Evolutionary conservation across 1,140 invertebrate genomes (phyloP).

Genomic region (Solen grandis): DNA sequence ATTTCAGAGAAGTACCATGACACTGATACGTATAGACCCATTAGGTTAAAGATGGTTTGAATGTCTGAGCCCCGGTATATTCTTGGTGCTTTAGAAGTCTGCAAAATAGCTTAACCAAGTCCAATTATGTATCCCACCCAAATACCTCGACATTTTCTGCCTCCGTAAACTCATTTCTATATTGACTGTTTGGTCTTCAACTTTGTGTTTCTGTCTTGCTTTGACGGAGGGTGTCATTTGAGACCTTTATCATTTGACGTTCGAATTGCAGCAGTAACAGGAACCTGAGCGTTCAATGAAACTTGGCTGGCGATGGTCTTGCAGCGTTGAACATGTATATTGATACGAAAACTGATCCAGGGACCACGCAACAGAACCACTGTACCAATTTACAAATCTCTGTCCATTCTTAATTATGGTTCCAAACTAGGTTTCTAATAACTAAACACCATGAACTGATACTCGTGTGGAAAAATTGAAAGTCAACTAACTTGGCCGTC

Average conservation of each 20-base stretch:
- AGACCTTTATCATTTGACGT: constrained; percentile 26
- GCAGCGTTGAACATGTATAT: neutral
- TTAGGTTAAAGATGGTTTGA: too few relatives aligned
- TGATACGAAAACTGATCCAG: constrained; percentile 11
- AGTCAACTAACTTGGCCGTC: neutral
- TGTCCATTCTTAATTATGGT: constrained; percentile 50
- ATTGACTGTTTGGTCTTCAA: constrained; percentile 27
- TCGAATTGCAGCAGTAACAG: constrained; percentile 19
- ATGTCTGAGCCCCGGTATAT: too few relatives aligned
- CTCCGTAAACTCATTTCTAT: constrained; percentile 12
- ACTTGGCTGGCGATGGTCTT: constrained; percentile 27
- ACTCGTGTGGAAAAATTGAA: constrained; percentile 6
- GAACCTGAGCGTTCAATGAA: constrained; percentile 28
- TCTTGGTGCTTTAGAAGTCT: too few relatives aligned
- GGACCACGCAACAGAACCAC: constrained; percentile 1
- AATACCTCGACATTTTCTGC: constrained; percentile 11
- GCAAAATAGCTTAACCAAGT: constrained; percentile 22
- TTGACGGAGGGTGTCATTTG: constrained; percentile 8
- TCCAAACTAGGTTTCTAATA: constrained; percentile 47
- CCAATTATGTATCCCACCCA: neutral
- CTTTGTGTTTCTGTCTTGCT: constrained; percentile 13
- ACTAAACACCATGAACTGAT: constrained; percentile 47
- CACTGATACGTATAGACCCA: too few relatives aligned
- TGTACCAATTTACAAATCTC: constrained; percentile 36
- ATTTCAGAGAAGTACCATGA: too few relatives aligned